Conservation (phyloP, 2,113 vertebrate species). For the Mus spicilegus region DNA sequence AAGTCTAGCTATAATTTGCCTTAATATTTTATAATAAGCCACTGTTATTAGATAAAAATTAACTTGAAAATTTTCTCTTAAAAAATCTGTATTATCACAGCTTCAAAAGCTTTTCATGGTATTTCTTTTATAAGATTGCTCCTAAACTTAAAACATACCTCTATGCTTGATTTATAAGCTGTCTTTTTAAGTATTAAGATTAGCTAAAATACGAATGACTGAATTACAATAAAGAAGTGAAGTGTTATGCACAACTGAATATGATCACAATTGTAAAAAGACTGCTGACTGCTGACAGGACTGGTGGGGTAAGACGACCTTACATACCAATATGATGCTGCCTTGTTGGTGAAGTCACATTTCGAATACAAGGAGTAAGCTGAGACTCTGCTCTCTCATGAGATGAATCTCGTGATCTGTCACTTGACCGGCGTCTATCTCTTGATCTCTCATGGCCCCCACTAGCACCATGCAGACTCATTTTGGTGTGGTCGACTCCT, state of each 20-base stretch:
- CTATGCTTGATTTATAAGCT: constrained; percentile 33
- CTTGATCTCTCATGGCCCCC: constrained; percentile 95
- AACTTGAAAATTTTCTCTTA: constrained; percentile 38
- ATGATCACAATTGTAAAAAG: constrained; percentile 29
- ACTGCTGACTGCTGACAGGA: constrained; percentile 25
- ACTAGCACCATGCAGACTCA: constrained; percentile 96
- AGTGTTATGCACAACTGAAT: constrained; percentile 43
- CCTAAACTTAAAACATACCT: not conserved
- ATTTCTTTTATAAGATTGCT: constrained; percentile 40
- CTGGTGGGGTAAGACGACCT: not conserved
- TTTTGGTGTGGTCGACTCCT: constrained; percentile 91
- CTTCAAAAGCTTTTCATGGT: constrained; percentile 43
- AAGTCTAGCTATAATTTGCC: constrained; percentile 32
- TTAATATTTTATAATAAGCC: constrained; percentile 58
- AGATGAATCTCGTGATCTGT: constrained; percentile 98
- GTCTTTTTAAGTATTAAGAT: constrained; percentile 48
- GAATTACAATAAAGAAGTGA: constrained; percentile 2
- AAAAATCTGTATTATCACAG: constrained; percentile 21
- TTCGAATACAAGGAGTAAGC: constrained; percentile 98
- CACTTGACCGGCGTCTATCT: constrained; percentile 96
- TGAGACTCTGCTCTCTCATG: constrained; percentile 97
- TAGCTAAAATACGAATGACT: constrained; percentile 57
- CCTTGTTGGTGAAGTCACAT: constrained; percentile 97
- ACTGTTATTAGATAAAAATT: constrained; percentile 38
- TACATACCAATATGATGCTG: constrained; percentile 95